Evolutionary conservation across 2,113 vertebrate genomes (phyloP), one percentile per base, ranked within the genome.

Genomic region (Abramis brama): DNA sequence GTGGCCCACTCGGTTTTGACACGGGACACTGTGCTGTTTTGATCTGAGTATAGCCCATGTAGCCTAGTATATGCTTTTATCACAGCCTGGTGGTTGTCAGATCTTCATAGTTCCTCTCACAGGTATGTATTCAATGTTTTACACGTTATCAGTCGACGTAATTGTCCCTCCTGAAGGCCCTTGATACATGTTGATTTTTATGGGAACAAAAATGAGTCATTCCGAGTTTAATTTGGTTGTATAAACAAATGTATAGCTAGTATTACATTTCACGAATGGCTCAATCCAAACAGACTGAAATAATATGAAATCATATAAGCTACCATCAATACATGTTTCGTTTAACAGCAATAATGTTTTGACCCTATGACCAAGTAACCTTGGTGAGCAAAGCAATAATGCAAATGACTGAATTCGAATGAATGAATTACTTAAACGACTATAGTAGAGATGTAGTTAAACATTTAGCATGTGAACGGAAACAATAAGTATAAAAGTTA

Each of bases 101-200:
- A 86, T 79, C 70, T 50, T 36, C 60, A 60, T 39, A 75, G 73
- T 45, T 79, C 52, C 47, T 86, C 33, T 76, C 62, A 39, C 52
- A 85, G n/a, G 81, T 70, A 85, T 76, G 76, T 4, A 36, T 84
- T 87, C 77, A 75, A 17, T 82, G 62, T 30, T 30, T 81, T 76
- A 74, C 76, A 79, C 77, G 70, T 77, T 84, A 85, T 84, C 86
- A 80, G 76, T 87, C 70, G 70, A 85, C 15, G 43, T 55, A 47
- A 47, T 50, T 39, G 79, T 84, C 73, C 79, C 59, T 39, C 57
- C 57, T 73, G 13, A 77, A 85, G 45, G 36, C 60, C 52, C 79
- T 30, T 36, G n/a, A 59, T 33, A 17, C 83, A 17, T 52, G n/a
- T 25, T 64, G 77, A 33, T 27, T 79, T 79, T 76, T 66, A 64